Evolutionary conservation across 2,113 vertebrate species (phyloP).

Genomic region (Cheilinus undulatus): DNA sequence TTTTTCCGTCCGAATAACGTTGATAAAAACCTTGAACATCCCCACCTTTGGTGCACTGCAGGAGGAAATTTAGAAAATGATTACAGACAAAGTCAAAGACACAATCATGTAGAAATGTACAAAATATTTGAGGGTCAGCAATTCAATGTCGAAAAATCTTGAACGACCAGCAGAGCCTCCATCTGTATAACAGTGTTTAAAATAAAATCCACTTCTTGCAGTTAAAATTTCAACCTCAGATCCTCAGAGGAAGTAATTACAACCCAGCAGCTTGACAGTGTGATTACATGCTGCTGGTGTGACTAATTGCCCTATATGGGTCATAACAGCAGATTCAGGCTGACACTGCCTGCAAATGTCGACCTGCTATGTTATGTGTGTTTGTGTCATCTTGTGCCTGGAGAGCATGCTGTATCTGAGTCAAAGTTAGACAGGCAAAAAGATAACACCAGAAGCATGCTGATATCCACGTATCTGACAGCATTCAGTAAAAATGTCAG

Average conservation of each 20-base stretch:
- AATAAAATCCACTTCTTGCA: slow-evolving; percentile 19
- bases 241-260: slow-evolving; percentile 8
- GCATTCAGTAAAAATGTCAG: not conserved
- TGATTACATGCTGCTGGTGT: slow-evolving; percentile 45
- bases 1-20: slow-evolving; percentile 91
- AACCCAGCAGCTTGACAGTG: slow-evolving; percentile 18
- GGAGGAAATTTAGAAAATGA: not conserved
- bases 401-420: slow-evolving; percentile 4
- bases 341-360: slow-evolving; percentile 7
- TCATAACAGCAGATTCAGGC: slow-evolving; percentile 38
- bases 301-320: slow-evolving; percentile 49
- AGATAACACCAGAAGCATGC: not conserved
- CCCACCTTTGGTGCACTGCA: slow-evolving; percentile 87
- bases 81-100: not conserved
- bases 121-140: not conserved
- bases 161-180: not conserved
- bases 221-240: slow-evolving; percentile 11
- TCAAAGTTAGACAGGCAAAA: not conserved
- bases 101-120: not conserved
- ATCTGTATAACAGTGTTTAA: slow-evolving; percentile 5
- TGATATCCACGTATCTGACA: not conserved
- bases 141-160: not conserved
- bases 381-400: not conserved
- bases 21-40: slow-evolving; percentile 88
- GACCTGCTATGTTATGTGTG: slow-evolving; percentile 1